These are phyloP conservation scores for Sylvia atricapilla DNA, from an alignment of 2,113 vertebrate genomes.

Conservation along the genomic window DNA sequence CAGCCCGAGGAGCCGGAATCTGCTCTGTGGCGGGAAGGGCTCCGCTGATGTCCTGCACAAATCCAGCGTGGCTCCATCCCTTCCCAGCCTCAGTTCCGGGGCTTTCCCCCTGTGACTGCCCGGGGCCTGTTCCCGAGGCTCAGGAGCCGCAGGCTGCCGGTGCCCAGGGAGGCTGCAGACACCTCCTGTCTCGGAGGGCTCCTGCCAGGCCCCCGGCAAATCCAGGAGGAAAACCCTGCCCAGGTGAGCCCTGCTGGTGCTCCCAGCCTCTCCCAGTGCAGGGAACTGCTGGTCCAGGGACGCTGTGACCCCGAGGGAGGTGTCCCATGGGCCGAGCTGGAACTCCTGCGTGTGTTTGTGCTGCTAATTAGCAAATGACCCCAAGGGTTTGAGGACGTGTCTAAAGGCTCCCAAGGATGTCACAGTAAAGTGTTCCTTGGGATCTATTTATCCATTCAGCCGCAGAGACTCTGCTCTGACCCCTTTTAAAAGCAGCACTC, in stretches of 20 bases:
- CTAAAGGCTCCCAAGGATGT: neutral
- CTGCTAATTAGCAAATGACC: neutral
- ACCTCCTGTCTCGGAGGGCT: neutral
- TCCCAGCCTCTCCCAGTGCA: neutral
- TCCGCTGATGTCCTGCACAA: neutral
- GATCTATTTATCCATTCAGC: neutral
- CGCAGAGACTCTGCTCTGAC: neutral
- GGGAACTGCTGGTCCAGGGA: neutral
- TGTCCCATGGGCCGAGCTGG: accelerated
- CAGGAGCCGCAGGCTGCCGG: neutral
- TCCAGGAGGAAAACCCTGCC: neutral
- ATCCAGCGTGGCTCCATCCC: neutral
- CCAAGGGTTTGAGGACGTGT: neutral
- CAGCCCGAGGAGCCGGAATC: neutral
- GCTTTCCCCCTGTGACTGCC: neutral
- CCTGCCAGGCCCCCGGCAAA: neutral
- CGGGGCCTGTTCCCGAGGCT: neutral
- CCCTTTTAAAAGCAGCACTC: neutral
- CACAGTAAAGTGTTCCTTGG: neutral
- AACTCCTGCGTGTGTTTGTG: neutral
- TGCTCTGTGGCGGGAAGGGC: accelerated
- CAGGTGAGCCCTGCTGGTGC: neutral
- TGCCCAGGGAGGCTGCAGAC: neutral
- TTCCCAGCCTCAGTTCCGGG: neutral
- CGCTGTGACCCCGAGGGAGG: accelerated